Evolutionary conservation across 2,888 invertebrate genomes (phyloP), one percentile per base, ranked within the genome.

Genomic region (Operophtera brumata): DNA sequence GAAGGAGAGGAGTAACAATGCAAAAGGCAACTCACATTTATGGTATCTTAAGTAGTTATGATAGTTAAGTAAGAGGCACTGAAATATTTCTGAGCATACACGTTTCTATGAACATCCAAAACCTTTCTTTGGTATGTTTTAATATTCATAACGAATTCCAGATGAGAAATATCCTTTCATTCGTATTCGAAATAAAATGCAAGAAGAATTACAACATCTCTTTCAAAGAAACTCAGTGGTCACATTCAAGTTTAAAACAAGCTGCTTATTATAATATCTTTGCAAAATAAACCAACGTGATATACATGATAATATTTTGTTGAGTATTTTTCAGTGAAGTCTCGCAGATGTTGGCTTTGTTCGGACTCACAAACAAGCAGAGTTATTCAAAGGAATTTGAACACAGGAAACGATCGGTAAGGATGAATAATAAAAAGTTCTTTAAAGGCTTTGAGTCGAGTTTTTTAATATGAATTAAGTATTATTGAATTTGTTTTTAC

Each of bases 311-410:
- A 79, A 80, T 84, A 83, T 86, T 85, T 82, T 82, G 75, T 75
- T 77, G 65, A 79, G 74, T 80, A 71, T 78, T 84, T 85, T 82
- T 81, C 82, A 83, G 80, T 75, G 78, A 78, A 84, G 82, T 83
- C 76, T 77, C 77, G 75, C 70, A 65, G 68, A 77, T 75, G 83
- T 82, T 85, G 82, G 79, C 80, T 80, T 84, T 85, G 82, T 86
- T 70, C 77, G 77, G 77, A 72, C 77, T 65, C 75, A 75, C 80
- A 84, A 84, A 85, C 80, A 82, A 80, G 73, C 73, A 67, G 64
- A 72, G 73, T 77, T 74, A 73, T 79, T 82, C 82, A 83, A 80
- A 84, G 76, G 77, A 72, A 71, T 75, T 76, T 67, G 69, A 66
- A 64, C 60, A 62, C 62, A 66, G 70, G 64, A 71, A 73, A 65